Evolutionary conservation across 2,888 invertebrate genomes (phyloP), one percentile per base, ranked within the genome.

Genomic region (Watsonalla cultraria): DNA sequence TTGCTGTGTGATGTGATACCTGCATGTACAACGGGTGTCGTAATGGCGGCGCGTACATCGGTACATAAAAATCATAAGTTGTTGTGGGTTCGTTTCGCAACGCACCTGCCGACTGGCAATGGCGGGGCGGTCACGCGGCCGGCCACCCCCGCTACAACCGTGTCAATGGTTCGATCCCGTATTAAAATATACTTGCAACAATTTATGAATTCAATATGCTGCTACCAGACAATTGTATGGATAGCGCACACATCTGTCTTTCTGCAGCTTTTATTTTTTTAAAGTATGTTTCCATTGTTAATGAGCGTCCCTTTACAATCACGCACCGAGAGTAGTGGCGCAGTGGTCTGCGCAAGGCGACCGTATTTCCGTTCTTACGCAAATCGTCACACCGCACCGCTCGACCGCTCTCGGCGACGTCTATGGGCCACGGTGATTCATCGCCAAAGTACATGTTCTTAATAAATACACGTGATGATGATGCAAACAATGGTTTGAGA

Each of bases 61-160:
- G 59, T 68, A 65, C 73, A 79, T 84, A 83, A 86, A 83, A 86
- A 84, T 86, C 72, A 78, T 79, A 78, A 73, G 80, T 72, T 76
- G 80, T 76, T 78, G 76, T 76, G 72, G 70, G 63, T 67, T 72
- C 68, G 78, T 82, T 81, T 82, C 74, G 76, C 79, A 80, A 80
- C 76, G 72, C 81, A 84, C 84, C 83, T 84, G 83, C 78, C 75
- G 53, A 35, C 14, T 50, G 51, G 53, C 53, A 48, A 42, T 59
- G 54, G 54, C 56, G 59, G 56, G 65, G 59, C 53, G 51, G 46
- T 59, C 54, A 55, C 56, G 59, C 57, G 65, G 59, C 58, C 64
- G 53, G 56, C 51, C 60, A 14, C 54, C 51, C 52, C 54, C 47
- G 42, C 24, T 45, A 34, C 49, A 52, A 47, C 35, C 49, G 57